Evolutionary conservation across 1,140 invertebrate species (phyloP), one percentile per base, ranked within the genome.

Genomic region (Agrilus planipennis): DNA sequence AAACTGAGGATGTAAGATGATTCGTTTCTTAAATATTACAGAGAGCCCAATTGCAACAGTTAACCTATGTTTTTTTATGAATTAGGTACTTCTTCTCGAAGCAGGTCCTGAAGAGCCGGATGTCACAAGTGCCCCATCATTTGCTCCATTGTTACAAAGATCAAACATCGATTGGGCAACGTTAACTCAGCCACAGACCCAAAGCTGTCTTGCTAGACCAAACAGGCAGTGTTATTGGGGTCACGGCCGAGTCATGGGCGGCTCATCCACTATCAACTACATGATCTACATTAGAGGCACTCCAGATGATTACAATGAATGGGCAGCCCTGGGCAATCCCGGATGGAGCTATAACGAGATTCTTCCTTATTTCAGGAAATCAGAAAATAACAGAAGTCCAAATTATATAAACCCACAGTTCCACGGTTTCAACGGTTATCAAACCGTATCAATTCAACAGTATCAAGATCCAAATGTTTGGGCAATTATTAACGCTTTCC

Each of bases 21-120:
- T n/a, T n/a, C n/a, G n/a, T n/a, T n/a, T n/a, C n/a, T n/a, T n/a
- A n/a, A n/a, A n/a, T n/a, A n/a, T n/a, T n/a, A n/a, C n/a, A n/a
- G n/a, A n/a, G n/a, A n/a, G n/a, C n/a, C n/a, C n/a, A n/a, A n/a
- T n/a, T n/a, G n/a, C n/a, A n/a, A n/a, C n/a, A 25, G n/a, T 25
- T 25, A 25, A 25, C 7, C n/a, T 25, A n/a, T 6, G 6, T 25
- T 25, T 25, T n/a, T 25, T 6, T 25, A 7, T 6, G 23, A 60
- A 55, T 1, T 50, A 79, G 76, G 65, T 86, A 5, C 57, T 86
- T 4, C 62, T 87, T 0, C 49, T 87, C 27, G 84, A 89, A 67
- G 84, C 83, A 2, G 84, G 84, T 1, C 74, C 72, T 1, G 77
- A 83, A 59, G 83, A 85, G 56, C 77, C 77, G 2, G 69, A 75